These are phyloP conservation scores for Odontesthes bonariensis DNA, from an alignment of 2,113 vertebrate species.

Conservation along the genomic window DNA sequence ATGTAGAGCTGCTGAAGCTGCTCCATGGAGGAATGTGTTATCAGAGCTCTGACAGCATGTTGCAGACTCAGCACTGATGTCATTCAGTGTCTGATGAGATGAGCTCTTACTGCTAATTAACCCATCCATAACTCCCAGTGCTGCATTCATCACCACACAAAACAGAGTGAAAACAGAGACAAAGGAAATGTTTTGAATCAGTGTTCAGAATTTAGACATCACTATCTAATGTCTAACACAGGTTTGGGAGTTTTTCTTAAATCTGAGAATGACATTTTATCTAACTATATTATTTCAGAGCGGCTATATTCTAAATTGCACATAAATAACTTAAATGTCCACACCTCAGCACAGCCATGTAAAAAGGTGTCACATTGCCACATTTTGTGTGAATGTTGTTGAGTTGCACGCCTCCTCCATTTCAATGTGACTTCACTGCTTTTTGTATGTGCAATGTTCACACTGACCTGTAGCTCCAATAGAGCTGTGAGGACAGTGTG, in stretches of 20 bases:
- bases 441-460: neutral
- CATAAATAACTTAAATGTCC: neutral
- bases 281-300: neutral
- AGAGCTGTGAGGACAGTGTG: neutral
- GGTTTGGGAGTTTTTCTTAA: neutral
- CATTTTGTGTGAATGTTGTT: neutral
- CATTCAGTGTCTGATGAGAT: constrained; percentile 76
- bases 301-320: neutral
- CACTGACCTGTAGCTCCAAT: neutral
- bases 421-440: too few relatives aligned
- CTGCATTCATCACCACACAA: constrained; percentile 61
- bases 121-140: constrained; percentile 62
- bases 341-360: neutral
- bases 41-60: constrained; percentile 61
- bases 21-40: constrained; percentile 71
- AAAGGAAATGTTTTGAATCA: constrained; percentile 28
- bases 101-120: constrained; percentile 74
- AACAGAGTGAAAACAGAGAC: constrained; percentile 56
- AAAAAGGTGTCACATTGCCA: constrained; percentile 7
- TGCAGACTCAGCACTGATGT: constrained; percentile 61
- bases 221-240: constrained; percentile 9
- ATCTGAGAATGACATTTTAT: too few relatives aligned
- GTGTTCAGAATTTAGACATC: too few relatives aligned
- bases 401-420: too few relatives aligned
- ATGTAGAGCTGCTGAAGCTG: constrained; percentile 44